Evolutionary conservation across 37 sponge, comb jelly and placozoan species (phyloP).

Genomic region (Corticium candelabrum): DNA sequence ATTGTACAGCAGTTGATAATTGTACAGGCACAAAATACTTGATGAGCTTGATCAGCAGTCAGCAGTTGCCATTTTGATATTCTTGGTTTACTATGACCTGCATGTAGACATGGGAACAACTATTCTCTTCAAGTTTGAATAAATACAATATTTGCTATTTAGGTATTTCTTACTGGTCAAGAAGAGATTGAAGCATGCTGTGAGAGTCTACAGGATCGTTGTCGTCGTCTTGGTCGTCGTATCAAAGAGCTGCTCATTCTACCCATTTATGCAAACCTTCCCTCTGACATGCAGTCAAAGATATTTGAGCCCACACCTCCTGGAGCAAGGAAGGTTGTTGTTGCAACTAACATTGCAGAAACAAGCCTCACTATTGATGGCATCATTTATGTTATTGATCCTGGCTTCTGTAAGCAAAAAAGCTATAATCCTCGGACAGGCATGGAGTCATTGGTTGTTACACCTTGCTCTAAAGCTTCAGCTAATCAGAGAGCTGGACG

Average conservation of each 20-base stretch:
- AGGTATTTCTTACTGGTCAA: slow-evolving; percentile 98
- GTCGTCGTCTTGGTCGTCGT: slow-evolving; percentile 66
- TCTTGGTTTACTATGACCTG: too few species aligned
- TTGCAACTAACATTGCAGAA: slow-evolving; percentile 99
- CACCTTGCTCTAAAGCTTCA: slow-evolving; percentile 66
- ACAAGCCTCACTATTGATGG: slow-evolving; percentile 98
- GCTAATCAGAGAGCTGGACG: slow-evolving; percentile 96
- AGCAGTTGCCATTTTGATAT: too few species aligned
- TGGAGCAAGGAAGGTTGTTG: slow-evolving; percentile 94
- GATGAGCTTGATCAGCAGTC: too few species aligned
- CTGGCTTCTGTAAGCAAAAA: slow-evolving; percentile 96
- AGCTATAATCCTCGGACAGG: slow-evolving; percentile 82
- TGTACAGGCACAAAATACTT: too few species aligned
- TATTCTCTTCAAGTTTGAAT: background rate
- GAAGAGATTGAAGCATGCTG: slow-evolving; percentile 96
- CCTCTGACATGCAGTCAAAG: slow-evolving; percentile 98
- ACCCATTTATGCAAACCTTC: slow-evolving; percentile 95
- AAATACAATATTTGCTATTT: background rate
- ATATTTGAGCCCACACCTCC: slow-evolving; percentile 99
- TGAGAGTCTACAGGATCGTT: slow-evolving; percentile 77
- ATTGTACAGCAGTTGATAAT: too few species aligned
- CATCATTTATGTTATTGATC: slow-evolving; percentile 96
- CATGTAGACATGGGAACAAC: background rate
- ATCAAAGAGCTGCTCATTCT: slow-evolving; percentile 89
- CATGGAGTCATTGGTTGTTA: slow-evolving; percentile 82